These are phyloP conservation scores for Sander lucioperca DNA, from an alignment of 2,113 vertebrate species.

Conservation along the genomic window DNA sequence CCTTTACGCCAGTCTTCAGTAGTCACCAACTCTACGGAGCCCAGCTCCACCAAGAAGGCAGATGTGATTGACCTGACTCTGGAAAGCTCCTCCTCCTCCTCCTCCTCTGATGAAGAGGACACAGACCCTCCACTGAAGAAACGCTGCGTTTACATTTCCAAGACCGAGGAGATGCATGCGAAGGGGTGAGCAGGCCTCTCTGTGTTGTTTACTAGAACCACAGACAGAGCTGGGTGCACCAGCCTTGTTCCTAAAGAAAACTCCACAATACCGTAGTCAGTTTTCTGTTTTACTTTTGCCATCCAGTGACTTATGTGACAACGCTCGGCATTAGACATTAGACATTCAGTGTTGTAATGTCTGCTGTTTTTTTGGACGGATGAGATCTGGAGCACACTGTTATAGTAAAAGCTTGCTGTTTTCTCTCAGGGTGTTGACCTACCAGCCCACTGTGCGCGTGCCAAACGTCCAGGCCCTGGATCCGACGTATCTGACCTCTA, in stretches of 20 bases:
- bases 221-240: not conserved
- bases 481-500: slow-evolving; percentile 88
- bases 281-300: not conserved
- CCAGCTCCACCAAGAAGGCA: slow-evolving; percentile 88
- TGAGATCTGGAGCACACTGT: not conserved
- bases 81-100: slow-evolving; percentile 94
- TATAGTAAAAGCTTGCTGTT: not conserved
- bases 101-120: slow-evolving; percentile 67
- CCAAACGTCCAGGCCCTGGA: slow-evolving; percentile 90
- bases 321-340: not conserved
- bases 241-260: not conserved
- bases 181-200: slow-evolving; percentile 88
- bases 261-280: not conserved
- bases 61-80: slow-evolving; percentile 95
- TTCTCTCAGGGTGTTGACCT: slow-evolving; percentile 90
- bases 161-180: slow-evolving; percentile 87
- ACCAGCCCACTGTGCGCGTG: slow-evolving; percentile 91
- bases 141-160: slow-evolving; percentile 91
- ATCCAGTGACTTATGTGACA: not conserved
- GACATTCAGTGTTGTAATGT: not conserved
- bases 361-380: not conserved
- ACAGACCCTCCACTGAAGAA: slow-evolving; percentile 88
- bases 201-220: not conserved
- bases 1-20: slow-evolving; percentile 86
- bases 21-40: slow-evolving; percentile 79